Percentiles rank a stretch among this genome's conserved stretches.
These are phyloP conservation scores for Lasioglossum villosulum DNA, from an alignment of 2,888 invertebrate species.

Conservation along the genomic window DNA sequence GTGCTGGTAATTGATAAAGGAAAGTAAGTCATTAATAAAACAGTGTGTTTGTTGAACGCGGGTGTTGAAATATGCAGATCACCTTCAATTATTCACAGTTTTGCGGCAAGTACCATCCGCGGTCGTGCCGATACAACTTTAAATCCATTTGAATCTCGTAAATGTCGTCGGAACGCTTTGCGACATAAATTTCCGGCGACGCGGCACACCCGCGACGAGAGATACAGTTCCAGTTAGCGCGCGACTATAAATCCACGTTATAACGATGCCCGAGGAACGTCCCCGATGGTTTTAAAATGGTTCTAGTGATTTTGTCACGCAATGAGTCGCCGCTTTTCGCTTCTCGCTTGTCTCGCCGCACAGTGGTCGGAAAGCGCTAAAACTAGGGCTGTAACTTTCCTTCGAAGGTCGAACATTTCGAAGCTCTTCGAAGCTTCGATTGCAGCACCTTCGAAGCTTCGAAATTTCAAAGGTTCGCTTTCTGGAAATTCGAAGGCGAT, in stretches of 20 bases:
- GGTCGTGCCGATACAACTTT: conserved; percentile 38
- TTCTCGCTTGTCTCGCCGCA: too few relatives aligned
- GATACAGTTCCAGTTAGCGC: conserved; percentile 45
- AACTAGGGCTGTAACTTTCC: too few relatives aligned
- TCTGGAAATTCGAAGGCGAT: too few relatives aligned
- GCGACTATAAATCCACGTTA: conserved; percentile 54
- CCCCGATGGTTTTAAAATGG: conserved; percentile 51
- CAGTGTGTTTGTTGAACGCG: not conserved
- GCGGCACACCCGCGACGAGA: conserved; percentile 31
- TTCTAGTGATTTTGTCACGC: conserved; percentile 25
- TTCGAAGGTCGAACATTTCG: too few relatives aligned
- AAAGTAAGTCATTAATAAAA: conserved; percentile 20
- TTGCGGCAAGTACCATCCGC: not conserved
- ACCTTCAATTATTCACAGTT: conserved; percentile 39
- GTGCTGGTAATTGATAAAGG: conserved; percentile 1
- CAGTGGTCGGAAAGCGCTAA: too few relatives aligned
- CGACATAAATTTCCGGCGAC: conserved; percentile 58
- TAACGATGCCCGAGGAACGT: conserved; percentile 43
- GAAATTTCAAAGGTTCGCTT: too few relatives aligned
- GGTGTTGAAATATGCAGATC: conserved; percentile 18
- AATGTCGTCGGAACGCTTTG: conserved; percentile 58
- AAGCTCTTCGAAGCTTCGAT: too few relatives aligned
- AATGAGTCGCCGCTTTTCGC: not conserved
- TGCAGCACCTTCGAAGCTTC: too few relatives aligned
- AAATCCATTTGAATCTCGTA: conserved; percentile 68